These are phyloP conservation scores for Entomyzon cyanotis DNA, from an alignment of 2,113 vertebrate species.

Conservation along the genomic window DNA sequence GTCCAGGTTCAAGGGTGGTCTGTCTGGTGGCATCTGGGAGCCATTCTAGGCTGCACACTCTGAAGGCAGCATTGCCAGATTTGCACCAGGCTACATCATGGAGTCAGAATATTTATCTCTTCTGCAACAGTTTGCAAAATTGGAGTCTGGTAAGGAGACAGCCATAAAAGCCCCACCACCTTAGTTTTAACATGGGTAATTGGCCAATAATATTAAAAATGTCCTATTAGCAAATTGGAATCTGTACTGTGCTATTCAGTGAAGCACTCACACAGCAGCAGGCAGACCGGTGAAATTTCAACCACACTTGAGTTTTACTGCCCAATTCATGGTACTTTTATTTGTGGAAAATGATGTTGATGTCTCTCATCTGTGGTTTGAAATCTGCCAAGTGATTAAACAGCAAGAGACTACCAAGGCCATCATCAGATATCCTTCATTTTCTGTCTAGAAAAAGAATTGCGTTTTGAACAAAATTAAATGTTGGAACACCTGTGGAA, in stretches of 20 bases:
- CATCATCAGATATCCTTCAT: not conserved
- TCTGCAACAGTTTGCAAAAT: not conserved
- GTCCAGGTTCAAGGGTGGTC: not conserved
- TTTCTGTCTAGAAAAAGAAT: constrained; percentile 30
- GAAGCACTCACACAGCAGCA: not conserved
- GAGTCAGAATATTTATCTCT: not conserved
- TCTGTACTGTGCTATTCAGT: not conserved
- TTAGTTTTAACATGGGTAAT: not conserved
- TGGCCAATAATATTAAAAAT: not conserved
- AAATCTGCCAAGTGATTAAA: not conserved
- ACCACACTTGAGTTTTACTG: not conserved
- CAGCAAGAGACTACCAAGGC: not conserved
- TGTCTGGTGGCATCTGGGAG: not conserved
- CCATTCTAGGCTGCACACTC: not conserved
- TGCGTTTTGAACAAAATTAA: not conserved
- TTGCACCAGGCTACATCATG: not conserved
- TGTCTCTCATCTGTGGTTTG: not conserved
- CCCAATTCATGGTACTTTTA: not conserved
- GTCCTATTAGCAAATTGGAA: not conserved
- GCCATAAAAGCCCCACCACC: not conserved
- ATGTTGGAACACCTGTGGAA: not conserved
- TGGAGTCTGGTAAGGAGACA: not conserved
- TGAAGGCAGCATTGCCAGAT: not conserved
- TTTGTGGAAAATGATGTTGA: not conserved
- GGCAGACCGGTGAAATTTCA: not conserved